These are phyloP conservation scores for Mnemiopsis leidyi DNA, from an alignment of 37 sponge, comb jelly and placozoan genomes.

Conservation along the genomic window DNA sequence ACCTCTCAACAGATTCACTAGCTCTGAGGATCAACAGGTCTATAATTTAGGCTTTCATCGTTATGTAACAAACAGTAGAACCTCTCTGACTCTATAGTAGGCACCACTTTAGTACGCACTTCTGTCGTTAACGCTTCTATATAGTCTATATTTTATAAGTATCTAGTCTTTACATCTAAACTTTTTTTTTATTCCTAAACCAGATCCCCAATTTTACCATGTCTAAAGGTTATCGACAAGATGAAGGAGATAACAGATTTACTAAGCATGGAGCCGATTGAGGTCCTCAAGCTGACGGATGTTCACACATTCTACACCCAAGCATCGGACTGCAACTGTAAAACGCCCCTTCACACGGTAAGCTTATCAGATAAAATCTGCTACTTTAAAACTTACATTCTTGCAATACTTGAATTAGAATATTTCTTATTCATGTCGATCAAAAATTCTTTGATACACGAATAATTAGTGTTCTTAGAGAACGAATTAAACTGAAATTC, in stretches of 20 bases:
- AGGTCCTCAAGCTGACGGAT: constrained; percentile 38
- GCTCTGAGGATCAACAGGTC: constrained; percentile 56
- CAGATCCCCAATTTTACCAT: not conserved
- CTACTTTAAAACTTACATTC: too few relatives aligned
- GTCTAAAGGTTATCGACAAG: constrained; percentile 18
- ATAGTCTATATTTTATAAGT: not conserved
- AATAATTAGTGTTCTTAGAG: too few relatives aligned
- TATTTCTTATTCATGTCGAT: too few relatives aligned
- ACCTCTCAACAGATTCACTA: constrained; percentile 16
- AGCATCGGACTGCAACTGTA: constrained; percentile 22
- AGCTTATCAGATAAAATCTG: too few relatives aligned
- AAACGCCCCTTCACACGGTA: constrained; percentile 17
- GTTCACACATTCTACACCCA: constrained; percentile 1
- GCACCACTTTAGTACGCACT: too few relatives aligned
- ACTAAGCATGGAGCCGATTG: constrained; percentile 40
- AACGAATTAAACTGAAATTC: too few relatives aligned
- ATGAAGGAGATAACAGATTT: not conserved
- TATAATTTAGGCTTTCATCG: too few relatives aligned
- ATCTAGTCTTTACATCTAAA: not conserved
- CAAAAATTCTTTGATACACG: too few relatives aligned
- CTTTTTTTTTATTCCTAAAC: not conserved
- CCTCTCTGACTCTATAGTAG: too few relatives aligned
- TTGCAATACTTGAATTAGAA: too few relatives aligned
- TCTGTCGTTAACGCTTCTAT: too few relatives aligned
- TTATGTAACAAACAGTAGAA: too few relatives aligned